phyloP scores from a whole-genome alignment of 2,113 vertebrate genomes.

The Megaceryle torquata region DNA sequence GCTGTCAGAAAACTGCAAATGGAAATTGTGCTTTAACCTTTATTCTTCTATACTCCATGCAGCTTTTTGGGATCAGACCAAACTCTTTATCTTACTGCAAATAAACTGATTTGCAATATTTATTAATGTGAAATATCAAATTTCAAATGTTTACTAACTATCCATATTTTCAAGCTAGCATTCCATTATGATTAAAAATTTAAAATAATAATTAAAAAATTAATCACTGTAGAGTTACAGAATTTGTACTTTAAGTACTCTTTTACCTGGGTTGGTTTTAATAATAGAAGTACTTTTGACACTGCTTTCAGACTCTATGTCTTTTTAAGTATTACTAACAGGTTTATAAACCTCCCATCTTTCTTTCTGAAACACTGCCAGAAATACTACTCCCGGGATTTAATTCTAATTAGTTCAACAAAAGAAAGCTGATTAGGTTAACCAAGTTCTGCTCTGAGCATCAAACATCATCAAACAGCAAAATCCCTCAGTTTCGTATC shows the following conservation, averaged over 20 bases:
- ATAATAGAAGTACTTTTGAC: background rate
- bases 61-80: background rate
- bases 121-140: background rate
- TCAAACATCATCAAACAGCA: background rate
- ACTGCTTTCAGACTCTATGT: background rate
- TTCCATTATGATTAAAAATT: background rate
- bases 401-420: conserved; percentile 20
- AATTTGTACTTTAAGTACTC: background rate
- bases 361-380: background rate
- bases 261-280: background rate
- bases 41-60: background rate
- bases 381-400: background rate
- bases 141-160: background rate
- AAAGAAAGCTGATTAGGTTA: conserved; percentile 6
- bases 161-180: background rate
- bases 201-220: background rate
- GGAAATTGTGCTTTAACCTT: background rate
- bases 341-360: background rate
- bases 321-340: background rate
- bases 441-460: background rate
- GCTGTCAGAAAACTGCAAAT: background rate
- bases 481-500: background rate
- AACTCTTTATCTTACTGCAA: background rate
- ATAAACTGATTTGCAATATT: background rate
- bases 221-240: background rate